Conservation (phyloP, 2,888 invertebrate species). For the Amaurobius ferox region DNA sequence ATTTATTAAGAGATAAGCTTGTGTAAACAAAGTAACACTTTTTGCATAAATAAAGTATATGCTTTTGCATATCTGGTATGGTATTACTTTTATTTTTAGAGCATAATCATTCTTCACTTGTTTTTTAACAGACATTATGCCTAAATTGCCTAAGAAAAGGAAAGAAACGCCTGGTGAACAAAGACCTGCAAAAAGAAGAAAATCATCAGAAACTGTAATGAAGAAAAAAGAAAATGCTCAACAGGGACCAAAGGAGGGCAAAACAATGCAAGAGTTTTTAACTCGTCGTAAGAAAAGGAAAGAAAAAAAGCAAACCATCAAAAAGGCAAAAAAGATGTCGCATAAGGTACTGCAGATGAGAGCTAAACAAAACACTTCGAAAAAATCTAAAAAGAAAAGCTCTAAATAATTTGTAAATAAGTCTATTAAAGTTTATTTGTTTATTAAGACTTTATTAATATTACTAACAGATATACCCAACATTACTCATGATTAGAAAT, state of each 20-base stretch:
- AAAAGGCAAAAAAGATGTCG: not conserved
- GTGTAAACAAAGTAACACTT: too few relatives aligned
- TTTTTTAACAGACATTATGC: not conserved
- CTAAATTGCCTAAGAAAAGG: not conserved
- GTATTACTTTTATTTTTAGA: too few relatives aligned
- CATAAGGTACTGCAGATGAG: not conserved
- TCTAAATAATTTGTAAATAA: not conserved
- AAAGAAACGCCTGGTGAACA: not conserved
- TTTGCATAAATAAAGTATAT: too few relatives aligned
- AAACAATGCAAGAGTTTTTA: conserved; percentile 22
- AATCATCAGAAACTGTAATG: conserved; percentile 11
- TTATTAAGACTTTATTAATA: not conserved
- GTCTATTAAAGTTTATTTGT: not conserved
- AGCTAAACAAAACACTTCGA: not conserved
- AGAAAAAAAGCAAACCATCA: not conserved
- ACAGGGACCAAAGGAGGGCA: not conserved
- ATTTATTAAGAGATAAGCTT: too few relatives aligned
- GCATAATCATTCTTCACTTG: too few relatives aligned
- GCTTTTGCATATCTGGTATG: too few relatives aligned
- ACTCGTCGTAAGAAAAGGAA: conserved; percentile 6
- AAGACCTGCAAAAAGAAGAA: conserved; percentile 32
- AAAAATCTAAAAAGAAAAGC: not conserved
- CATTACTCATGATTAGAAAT: too few relatives aligned
- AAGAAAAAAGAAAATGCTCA: not conserved
- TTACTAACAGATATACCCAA: too few relatives aligned